Base-by-base conservation (phyloP, 2,113 vertebrate species). In the Istiophorus platypterus region DNA sequence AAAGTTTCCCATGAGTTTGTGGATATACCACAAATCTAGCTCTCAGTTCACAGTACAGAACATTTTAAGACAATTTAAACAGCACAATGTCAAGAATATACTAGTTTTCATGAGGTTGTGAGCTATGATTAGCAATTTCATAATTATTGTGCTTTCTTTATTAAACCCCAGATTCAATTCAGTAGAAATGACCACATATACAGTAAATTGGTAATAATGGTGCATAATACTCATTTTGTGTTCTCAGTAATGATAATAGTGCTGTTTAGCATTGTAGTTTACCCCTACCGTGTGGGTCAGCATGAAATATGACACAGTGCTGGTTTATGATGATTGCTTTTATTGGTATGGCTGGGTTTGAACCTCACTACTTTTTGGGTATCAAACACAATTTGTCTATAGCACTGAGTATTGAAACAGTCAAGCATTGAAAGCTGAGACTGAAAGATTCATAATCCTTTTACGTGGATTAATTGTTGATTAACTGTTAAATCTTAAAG, bases 1-100 rank as follows among this genome's bases (percentile, higher is more conserved):
- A 93, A 92, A 90, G 85, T 89, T 93, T 90, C 84, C 86, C 66
- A 34, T 66, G 87, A 87, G 84, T 86, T 86, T 59, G 68, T 41
- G 37, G 66, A 73, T 70, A 85, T 31, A 76, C 66, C 77, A 85
- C 90, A 90, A 88, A 90, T 91, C 79, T 78, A 49, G 54, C 62
- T 75, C 75, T 74, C 41, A 39, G 61, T 76, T 65, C 59, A 42
- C 14, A 72, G 57, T 20, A 22, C n/a, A 61, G 41, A 75, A 39
- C 78, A 64, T 72, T 83, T 86, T 56, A 72, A 37, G 26, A 37
- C 66, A 14, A 52, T 71, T 76, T 63, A 42, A 79, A 59, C 42
- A 78, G 56, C 22, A 15, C 69, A 29, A 18, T 62, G 41, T 64
- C 57, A 49, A 82, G 52, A 78, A 64, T 34, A 45, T 31, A 70